Evolutionary conservation across 1,140 invertebrate species (phyloP).

Genomic region (Linepithema humile): DNA sequence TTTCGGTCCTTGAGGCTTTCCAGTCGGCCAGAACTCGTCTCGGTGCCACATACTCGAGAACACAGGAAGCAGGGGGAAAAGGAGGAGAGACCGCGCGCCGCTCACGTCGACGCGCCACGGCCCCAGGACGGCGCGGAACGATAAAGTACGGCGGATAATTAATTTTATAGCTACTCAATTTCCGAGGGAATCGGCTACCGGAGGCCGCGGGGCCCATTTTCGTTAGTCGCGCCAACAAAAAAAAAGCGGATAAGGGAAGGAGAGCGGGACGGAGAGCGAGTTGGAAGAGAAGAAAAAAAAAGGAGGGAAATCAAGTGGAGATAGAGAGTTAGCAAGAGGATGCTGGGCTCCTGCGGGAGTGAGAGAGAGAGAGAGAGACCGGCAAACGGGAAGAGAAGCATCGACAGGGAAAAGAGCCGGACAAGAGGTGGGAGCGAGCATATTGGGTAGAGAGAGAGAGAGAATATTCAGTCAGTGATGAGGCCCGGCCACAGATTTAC

Average conservation of each 20-base stretch:
- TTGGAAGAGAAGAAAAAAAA: neutral
- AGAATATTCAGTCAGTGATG: slow-evolving; percentile 80
- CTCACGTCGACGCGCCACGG: slow-evolving; percentile 28
- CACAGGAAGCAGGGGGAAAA: slow-evolving; percentile 7
- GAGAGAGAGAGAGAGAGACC: neutral
- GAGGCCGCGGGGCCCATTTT: slow-evolving; percentile 76
- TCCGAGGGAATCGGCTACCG: slow-evolving; percentile 83
- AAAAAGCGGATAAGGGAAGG: slow-evolving; percentile 66
- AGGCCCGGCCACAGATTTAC: slow-evolving; percentile 82
- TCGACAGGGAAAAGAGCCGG: slow-evolving; percentile 22
- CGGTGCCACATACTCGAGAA: neutral
- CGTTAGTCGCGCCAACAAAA: slow-evolving; percentile 77
- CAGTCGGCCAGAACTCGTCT: slow-evolving; percentile 16
- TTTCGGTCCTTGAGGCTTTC: slow-evolving; percentile 57
- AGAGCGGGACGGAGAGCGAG: neutral
- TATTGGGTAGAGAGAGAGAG: slow-evolving; percentile 39
- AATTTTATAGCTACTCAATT: slow-evolving; percentile 85
- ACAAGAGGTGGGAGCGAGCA: slow-evolving; percentile 4
- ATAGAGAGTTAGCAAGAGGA: slow-evolving; percentile 1
- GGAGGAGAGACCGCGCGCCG: slow-evolving; percentile 13
- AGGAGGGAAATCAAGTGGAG: neutral
- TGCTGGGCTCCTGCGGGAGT: neutral
- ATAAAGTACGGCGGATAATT: slow-evolving; percentile 84
- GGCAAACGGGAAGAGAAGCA: slow-evolving; percentile 2
- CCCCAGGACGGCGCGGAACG: slow-evolving; percentile 63